Evolutionary conservation across 2,888 invertebrate genomes (phyloP).

Genomic region (Drosophila neonasuta): DNA sequence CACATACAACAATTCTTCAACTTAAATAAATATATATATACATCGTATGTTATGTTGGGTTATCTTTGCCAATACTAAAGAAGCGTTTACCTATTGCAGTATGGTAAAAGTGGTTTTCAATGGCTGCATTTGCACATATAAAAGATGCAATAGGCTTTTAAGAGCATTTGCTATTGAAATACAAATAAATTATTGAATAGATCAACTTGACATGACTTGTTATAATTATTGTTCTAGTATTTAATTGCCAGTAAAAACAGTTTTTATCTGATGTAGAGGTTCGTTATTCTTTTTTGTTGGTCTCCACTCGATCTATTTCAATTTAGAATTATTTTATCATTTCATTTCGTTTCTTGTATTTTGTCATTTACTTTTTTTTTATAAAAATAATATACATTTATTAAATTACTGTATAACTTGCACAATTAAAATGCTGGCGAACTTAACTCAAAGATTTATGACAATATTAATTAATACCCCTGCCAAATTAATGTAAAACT

Average conservation of each 20-base stretch:
- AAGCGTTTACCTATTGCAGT: conserved; percentile 15
- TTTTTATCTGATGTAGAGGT: too few species aligned
- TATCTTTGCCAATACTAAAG: conserved; percentile 14
- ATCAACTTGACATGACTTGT: neutral
- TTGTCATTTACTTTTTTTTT: neutral
- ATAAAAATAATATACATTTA: conserved; percentile 3
- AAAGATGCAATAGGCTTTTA: conserved; percentile 13
- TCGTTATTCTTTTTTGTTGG: too few species aligned
- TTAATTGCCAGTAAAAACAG: neutral
- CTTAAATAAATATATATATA: conserved; percentile 3
- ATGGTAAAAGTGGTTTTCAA: conserved; percentile 37
- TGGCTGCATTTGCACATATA: neutral
- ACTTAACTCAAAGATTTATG: conserved; percentile 36
- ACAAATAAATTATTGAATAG: neutral
- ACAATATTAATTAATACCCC: conserved; percentile 56
- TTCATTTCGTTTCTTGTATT: neutral
- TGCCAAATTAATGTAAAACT: conserved; percentile 36
- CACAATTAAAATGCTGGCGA: conserved; percentile 17
- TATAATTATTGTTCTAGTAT: neutral
- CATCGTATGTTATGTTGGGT: conserved; percentile 5
- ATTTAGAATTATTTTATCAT: neutral
- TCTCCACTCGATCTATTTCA: too few species aligned
- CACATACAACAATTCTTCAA: conserved; percentile 26
- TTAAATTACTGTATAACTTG: conserved; percentile 4
- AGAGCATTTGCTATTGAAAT: conserved; percentile 19